phyloP scores from a whole-genome alignment of 2,113 vertebrate genomes.

The Megaceryle maxima region DNA sequence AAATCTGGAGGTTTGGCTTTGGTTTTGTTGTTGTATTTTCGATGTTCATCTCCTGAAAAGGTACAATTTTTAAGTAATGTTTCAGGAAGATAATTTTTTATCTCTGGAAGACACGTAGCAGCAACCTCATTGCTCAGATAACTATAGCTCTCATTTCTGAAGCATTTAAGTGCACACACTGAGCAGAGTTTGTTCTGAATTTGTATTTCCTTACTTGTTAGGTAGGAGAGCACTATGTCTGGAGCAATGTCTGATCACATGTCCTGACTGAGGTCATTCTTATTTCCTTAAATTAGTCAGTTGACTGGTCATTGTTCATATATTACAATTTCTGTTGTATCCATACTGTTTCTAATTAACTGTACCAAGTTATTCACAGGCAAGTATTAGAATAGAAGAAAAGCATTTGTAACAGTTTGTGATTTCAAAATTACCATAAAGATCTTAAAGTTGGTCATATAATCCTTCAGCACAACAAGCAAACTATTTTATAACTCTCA shows the following conservation, averaged over 20 bases:
- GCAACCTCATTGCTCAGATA: not conserved
- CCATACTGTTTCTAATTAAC: not conserved
- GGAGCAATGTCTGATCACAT: not conserved
- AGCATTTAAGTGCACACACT: not conserved
- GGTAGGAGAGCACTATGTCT: not conserved
- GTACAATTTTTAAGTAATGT: not conserved
- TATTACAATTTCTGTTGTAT: not conserved
- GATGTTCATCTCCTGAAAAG: not conserved
- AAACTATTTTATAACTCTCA: not conserved
- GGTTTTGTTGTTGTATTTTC: not conserved
- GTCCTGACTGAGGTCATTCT: not conserved
- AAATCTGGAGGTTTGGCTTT: fast-evolving
- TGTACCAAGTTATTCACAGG: not conserved
- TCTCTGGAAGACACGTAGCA: not conserved
- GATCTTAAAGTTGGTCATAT: not conserved
- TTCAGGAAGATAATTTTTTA: not conserved
- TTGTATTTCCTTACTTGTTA: not conserved
- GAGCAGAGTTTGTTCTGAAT: not conserved
- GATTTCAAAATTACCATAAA: not conserved
- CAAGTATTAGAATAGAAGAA: not conserved
- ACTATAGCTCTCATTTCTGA: not conserved
- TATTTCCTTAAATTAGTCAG: not conserved
- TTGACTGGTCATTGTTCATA: not conserved
- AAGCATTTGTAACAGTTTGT: not conserved
- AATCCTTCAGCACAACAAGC: not conserved